Evolutionary conservation across 2,888 invertebrate genomes (phyloP).

Genomic region (Lasioglossum malachurum): DNA sequence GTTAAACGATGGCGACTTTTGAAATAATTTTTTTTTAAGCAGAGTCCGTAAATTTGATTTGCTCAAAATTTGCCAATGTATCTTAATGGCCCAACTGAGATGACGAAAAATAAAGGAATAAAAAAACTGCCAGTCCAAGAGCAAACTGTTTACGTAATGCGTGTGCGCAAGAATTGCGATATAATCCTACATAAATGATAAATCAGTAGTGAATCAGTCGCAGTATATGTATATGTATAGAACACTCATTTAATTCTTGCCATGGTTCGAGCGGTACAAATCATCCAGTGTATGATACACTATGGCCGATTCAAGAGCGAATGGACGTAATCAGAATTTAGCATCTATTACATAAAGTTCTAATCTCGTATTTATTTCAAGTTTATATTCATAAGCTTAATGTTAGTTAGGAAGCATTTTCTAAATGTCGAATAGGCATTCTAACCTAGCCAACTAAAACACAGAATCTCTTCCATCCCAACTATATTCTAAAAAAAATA

Average conservation of each 20-base stretch:
- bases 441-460: neutral
- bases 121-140: slow-evolving; percentile 16
- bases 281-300: neutral
- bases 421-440: neutral
- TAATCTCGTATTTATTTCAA: neutral
- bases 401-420: neutral
- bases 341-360: neutral
- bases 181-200: neutral
- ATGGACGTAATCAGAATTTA: neutral
- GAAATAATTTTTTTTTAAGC: neutral
- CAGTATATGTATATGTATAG: neutral
- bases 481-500: no score
- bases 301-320: neutral
- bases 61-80: neutral
- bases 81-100: neutral
- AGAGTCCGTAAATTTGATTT: neutral
- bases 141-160: slow-evolving; percentile 7
- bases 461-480: no score
- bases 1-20: neutral
- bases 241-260: neutral
- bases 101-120: neutral
- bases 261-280: neutral
- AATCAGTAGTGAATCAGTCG: neutral
- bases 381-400: neutral
- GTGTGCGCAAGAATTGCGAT: neutral